Conservation (phyloP, 2,113 vertebrate species). For the Prietella phreatophila region DNA sequence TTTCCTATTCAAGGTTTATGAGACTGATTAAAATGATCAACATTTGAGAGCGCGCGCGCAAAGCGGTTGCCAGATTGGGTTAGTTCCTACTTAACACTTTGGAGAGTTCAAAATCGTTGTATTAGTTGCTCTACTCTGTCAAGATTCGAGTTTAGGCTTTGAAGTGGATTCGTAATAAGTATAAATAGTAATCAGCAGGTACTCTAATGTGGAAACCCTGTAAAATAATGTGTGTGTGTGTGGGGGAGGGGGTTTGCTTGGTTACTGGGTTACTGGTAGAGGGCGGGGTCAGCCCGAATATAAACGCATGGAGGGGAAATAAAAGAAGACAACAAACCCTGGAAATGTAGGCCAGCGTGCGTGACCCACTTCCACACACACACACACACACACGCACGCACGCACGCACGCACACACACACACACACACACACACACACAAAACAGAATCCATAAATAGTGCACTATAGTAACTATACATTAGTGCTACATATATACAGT, state of each 20-base stretch:
- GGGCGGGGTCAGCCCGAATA: conserved; percentile 57
- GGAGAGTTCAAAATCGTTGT: neutral
- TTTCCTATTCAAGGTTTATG: neutral
- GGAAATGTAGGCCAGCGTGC: conserved; percentile 63
- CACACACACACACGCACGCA: conserved; percentile 52
- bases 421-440: conserved; percentile 48
- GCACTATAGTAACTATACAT: neutral
- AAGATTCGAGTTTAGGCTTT: too few species aligned
- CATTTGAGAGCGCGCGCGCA: neutral
- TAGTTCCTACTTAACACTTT: too few species aligned
- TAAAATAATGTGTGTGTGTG: neutral
- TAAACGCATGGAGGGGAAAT: conserved; percentile 57
- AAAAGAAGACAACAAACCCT: conserved; percentile 65
- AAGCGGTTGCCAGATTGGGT: conserved; percentile 16
- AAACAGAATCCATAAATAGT: neutral
- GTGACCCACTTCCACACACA: conserved; percentile 61
- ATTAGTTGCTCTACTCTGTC: neutral
- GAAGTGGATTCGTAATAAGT: neutral
- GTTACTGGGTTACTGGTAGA: conserved; percentile 43
- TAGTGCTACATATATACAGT: too few species aligned
- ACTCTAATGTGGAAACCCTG: neutral
- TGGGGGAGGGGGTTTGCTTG: neutral
- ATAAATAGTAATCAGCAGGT: too few species aligned
- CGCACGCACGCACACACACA: conserved; percentile 25
- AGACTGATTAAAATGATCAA: neutral